Evolutionary conservation across 2,888 invertebrate genomes (phyloP).

Genomic region (Allacma fusca): DNA sequence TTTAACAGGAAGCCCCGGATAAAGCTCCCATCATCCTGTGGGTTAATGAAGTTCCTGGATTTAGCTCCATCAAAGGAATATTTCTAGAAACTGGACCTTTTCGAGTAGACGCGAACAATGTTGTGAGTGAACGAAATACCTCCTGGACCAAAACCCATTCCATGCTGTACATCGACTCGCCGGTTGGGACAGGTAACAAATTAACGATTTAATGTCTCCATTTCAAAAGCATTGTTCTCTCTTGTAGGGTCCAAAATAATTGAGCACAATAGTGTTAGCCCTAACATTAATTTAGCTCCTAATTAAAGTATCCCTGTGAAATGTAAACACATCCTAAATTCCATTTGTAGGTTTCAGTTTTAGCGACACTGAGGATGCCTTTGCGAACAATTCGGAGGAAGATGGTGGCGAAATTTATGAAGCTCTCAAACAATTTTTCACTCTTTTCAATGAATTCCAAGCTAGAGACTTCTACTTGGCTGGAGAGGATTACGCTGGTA

Average conservation of each 20-base stretch:
- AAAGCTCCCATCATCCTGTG: neutral
- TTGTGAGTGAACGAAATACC: neutral
- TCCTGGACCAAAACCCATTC: constrained; percentile 6
- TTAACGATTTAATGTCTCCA: too few species aligned
- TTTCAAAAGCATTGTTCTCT: too few species aligned
- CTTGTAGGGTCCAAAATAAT: too few species aligned
- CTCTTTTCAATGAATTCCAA: constrained; percentile 78
- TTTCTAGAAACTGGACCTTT: neutral
- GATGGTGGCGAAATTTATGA: neutral
- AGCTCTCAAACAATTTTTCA: constrained; percentile 77
- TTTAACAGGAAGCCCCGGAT: neutral
- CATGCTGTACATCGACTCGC: constrained; percentile 84
- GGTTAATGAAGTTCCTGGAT: neutral
- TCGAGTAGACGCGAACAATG: neutral
- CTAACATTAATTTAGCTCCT: too few species aligned
- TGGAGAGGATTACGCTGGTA: constrained; percentile 78
- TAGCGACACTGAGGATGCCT: constrained; percentile 71
- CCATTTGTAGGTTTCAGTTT: constrained; percentile 78
- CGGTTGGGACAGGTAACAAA: constrained; percentile 77
- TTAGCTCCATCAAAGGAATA: too few species aligned
- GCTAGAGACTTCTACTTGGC: constrained; percentile 82
- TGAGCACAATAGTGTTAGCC: too few species aligned
- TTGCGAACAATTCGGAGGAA: too few species aligned
- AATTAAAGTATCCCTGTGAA: too few species aligned
- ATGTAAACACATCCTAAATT: too few species aligned